These are phyloP conservation scores for Hyphantria cunea DNA, from an alignment of 1,140 invertebrate species.

Conservation along the genomic window DNA sequence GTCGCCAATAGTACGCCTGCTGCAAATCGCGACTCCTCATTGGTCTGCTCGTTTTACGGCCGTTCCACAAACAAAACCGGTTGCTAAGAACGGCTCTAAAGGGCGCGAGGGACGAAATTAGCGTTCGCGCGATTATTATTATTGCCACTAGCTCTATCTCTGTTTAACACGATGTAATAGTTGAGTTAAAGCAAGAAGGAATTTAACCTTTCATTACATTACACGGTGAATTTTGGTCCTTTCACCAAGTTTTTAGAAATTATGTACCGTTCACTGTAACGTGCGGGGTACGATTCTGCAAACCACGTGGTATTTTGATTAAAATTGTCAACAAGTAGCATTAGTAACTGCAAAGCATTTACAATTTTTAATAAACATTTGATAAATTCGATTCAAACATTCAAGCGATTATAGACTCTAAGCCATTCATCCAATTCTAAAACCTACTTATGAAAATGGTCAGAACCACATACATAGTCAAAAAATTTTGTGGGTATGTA, in stretches of 20 bases:
- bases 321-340: too few species aligned
- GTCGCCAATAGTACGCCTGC: constrained; percentile 74
- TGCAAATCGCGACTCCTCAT: constrained; percentile 44
- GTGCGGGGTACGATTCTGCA: too few species aligned
- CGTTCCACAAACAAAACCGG: constrained; percentile 78
- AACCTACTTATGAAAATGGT: too few species aligned
- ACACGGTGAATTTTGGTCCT: constrained; percentile 28
- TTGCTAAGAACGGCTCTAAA: constrained; percentile 73
- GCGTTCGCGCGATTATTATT: constrained; percentile 73
- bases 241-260: constrained; percentile 16
- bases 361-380: too few species aligned
- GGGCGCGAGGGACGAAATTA: constrained; percentile 78
- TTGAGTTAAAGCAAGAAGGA: constrained; percentile 46
- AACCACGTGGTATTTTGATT: too few species aligned
- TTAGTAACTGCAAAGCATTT: too few species aligned
- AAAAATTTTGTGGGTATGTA: too few species aligned
- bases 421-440: too few species aligned
- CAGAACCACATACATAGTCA: too few species aligned
- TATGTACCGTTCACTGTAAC: not conserved
- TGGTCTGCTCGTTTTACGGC: constrained; percentile 69
- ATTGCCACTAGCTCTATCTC: constrained; percentile 55
- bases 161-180: constrained; percentile 34
- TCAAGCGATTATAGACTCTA: too few species aligned
- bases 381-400: too few species aligned
- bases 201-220: constrained; percentile 39